Evolutionary conservation across 2,888 invertebrate genomes (phyloP), one percentile per base, ranked within the genome.

Genomic region (Andricus curvator): DNA sequence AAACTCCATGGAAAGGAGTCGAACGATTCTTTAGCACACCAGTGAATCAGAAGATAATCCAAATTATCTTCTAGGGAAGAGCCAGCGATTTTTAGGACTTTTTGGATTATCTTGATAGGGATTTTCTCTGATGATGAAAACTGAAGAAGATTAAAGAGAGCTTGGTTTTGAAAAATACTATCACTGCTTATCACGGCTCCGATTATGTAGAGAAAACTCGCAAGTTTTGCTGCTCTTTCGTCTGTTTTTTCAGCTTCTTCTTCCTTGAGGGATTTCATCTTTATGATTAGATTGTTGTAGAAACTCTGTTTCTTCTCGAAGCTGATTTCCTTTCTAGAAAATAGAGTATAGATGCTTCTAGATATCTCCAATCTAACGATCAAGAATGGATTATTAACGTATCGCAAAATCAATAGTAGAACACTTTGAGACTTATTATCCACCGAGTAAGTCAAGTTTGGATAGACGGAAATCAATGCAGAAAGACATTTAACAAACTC

Each of bases 141-240:
- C 87, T 93, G 90, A 22, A 96, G 89, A 25, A 96, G 89, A 60
- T 93, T 91, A 78, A 94, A 93, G 3, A 96, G 88, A 66, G 95
- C 93, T 85, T 93, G 93, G 84, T 94, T 94, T 65, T 94, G 92
- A 85, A 94, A 85, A 60, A 84, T 70, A 15, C 93, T 95, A 4
- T 93, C 92, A n/a, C 84, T 85, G 60, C 94, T 93, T 41, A 95
- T 94, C 6, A 96, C 88, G 17, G 94, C 93, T 22, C 93, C 93
- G 82, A 95, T 93, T 48, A 94, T 93, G 76, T 95, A 94, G 25
- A 96, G 91, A 11, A 95, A 94, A 64, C 95, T 94, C 0, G 94
- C 92, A 1, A 94, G 94, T 88, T 95, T 93, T 83, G 95, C 95
- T 0, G 93, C 91, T 2, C 93, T 92, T 90, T 96, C 95, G 87